Evolutionary conservation across 37 sponge, comb jelly and placozoan genomes (phyloP).

Genomic region (Haliclona indistincta): DNA sequence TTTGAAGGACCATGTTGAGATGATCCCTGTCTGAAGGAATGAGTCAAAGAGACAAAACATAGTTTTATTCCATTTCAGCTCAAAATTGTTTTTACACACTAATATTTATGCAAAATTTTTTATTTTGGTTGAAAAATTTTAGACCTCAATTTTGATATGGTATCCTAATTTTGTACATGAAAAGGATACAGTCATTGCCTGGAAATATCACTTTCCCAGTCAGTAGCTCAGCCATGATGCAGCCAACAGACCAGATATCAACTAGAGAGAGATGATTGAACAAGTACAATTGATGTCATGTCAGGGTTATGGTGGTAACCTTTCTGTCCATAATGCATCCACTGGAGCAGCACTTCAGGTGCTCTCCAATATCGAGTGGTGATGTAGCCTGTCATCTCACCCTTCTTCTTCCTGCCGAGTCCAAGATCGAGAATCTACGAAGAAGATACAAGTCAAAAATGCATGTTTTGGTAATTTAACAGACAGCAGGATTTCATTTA

Average conservation of each 20-base stretch:
- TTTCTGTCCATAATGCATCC: slow-evolving; percentile 46
- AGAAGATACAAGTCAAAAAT: no score
- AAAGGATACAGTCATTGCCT: slow-evolving; percentile 43
- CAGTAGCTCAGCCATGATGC: slow-evolving; percentile 57
- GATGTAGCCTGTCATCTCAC: slow-evolving; percentile 62
- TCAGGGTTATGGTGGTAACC: no score
- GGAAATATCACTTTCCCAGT: slow-evolving; percentile 55
- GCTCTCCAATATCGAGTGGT: slow-evolving; percentile 59
- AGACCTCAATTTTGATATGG: no score
- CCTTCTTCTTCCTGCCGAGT: slow-evolving; percentile 25
- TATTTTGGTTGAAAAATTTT: no score
- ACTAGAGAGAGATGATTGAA: no score
- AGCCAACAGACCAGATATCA: slow-evolving; percentile 66
- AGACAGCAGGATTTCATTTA: no score
- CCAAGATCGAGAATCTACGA: slow-evolving; percentile 59
- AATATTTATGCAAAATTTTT: no score
- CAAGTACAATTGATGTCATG: no score
- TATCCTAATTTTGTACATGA: background rate
- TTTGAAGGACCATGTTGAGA: slow-evolving; percentile 81
- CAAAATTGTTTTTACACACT: no score
- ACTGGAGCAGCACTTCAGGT: slow-evolving; percentile 57
- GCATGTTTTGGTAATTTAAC: no score
- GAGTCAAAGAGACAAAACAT: slow-evolving; percentile 1
- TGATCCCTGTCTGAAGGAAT: slow-evolving; percentile 91
- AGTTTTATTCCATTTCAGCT: no score